A percentile compares a stretch with the other conserved stretches of the same genome.
phyloP scores from a whole-genome alignment of 2,113 vertebrate species.

The Thunnus maccoyii region DNA sequence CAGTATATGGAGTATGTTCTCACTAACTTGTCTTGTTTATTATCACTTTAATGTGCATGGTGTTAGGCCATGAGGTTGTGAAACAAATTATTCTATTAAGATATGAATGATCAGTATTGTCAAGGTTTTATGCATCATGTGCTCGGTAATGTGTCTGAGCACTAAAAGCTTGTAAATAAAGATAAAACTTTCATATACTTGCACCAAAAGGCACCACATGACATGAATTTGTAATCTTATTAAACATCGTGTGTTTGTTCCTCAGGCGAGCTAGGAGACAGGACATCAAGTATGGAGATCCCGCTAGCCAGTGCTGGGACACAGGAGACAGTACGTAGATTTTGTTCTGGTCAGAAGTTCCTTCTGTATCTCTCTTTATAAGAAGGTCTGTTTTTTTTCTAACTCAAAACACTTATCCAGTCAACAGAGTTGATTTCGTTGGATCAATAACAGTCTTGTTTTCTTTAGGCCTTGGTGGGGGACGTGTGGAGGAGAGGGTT shows the following conservation, averaged over 20 bases:
- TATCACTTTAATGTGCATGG: too few species aligned
- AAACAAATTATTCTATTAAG: too few species aligned
- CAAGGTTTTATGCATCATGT: too few species aligned
- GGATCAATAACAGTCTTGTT: conserved; percentile 4
- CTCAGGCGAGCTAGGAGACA: conserved; percentile 94
- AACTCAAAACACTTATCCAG: not conserved
- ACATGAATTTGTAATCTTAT: too few species aligned
- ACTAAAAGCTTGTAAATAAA: too few species aligned
- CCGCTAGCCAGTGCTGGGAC: conserved; percentile 96
- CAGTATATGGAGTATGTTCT: too few species aligned
- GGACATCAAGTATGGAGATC: conserved; percentile 97
- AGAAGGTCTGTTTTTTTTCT: not conserved
- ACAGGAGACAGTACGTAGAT: conserved; percentile 91
- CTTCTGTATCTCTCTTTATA: not conserved
- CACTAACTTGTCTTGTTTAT: too few species aligned
- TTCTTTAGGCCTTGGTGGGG: conserved; percentile 55
- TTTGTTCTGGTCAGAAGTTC: not conserved
- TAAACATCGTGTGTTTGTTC: conserved; percentile 23
- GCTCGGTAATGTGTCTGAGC: too few species aligned
- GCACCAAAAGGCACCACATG: not conserved
- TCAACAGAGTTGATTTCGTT: not conserved
- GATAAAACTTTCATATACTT: too few species aligned
- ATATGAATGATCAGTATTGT: too few species aligned
- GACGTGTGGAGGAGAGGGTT: conserved; percentile 90
- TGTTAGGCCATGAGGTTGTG: too few species aligned